A percentile compares a stretch with the other conserved stretches of the same genome.
These are phyloP conservation scores for Pseudomyrmex pallidus DNA, from an alignment of 1,140 invertebrate genomes.

Conservation along the genomic window DNA sequence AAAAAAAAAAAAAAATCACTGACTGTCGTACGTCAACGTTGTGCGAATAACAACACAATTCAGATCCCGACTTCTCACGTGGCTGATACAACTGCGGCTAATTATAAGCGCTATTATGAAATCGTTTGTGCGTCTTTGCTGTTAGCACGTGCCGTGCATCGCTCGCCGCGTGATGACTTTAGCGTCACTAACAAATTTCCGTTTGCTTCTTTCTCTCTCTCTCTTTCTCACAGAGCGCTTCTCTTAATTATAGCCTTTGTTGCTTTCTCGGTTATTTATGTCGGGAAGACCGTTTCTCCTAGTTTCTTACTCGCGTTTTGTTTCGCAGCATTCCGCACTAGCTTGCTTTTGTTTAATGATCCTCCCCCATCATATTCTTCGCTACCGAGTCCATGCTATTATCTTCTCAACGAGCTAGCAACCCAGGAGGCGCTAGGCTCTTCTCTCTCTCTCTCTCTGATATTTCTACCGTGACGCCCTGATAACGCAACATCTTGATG, in stretches of 20 bases:
- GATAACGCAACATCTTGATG: constrained; percentile 25
- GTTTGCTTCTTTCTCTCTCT: neutral
- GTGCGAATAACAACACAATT: constrained; percentile 4
- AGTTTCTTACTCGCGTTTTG: constrained; percentile 58
- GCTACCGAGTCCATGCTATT: constrained; percentile 36
- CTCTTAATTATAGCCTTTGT: constrained; percentile 59
- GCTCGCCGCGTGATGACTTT: constrained; percentile 6
- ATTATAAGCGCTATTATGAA: constrained; percentile 1
- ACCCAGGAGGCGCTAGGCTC: neutral
- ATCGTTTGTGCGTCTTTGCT: neutral
- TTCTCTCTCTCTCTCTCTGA: neutral
- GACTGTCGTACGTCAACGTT: neutral
- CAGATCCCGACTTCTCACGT: neutral
- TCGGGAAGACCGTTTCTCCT: constrained; percentile 23
- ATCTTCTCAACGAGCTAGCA: constrained; percentile 46
- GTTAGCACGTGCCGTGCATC: neutral
- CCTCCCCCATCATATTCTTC: constrained; percentile 54
- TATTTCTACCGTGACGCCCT: constrained; percentile 33
- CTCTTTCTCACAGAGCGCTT: neutral
- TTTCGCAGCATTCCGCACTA: constrained; percentile 29
- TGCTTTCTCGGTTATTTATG: constrained; percentile 50
- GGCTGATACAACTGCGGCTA: constrained; percentile 6
- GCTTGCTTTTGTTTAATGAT: constrained; percentile 57
- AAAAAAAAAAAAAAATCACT: neutral
- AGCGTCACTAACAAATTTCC: constrained; percentile 57